Conservation (phyloP, 1,140 invertebrate genomes). For the Sinella curviseta region DNA sequence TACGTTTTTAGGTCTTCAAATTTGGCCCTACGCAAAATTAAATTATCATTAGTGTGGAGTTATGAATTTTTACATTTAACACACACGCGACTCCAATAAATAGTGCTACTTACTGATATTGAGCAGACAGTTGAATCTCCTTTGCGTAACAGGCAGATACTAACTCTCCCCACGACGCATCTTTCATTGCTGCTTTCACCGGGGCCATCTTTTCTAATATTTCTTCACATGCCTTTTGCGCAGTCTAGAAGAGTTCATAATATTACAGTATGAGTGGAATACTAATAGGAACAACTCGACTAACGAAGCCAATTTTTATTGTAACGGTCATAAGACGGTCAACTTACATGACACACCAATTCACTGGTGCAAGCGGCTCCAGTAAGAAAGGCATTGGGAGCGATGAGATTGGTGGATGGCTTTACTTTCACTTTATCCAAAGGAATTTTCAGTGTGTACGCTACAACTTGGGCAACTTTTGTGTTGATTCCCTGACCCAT, state of each 20-base stretch:
- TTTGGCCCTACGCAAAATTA: conserved; percentile 28
- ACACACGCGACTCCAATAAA: too few relatives aligned
- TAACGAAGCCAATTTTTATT: too few relatives aligned
- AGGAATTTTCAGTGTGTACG: conserved; percentile 70
- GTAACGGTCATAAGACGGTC: too few relatives aligned
- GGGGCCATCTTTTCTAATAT: conserved; percentile 66
- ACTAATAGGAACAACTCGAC: neutral
- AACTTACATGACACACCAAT: conserved; percentile 64
- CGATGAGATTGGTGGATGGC: conserved; percentile 63
- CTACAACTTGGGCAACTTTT: conserved; percentile 70
- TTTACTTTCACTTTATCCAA: conserved; percentile 69
- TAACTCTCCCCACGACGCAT: conserved; percentile 67
- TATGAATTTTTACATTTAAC: too few relatives aligned
- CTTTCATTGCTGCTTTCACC: conserved; percentile 61
- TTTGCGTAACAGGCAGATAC: conserved; percentile 61
- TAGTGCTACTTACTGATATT: conserved; percentile 60
- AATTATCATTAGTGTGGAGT: too few relatives aligned
- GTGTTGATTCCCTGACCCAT: conserved; percentile 50
- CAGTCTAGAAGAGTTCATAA: conserved; percentile 60
- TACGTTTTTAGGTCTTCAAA: conserved; percentile 56
- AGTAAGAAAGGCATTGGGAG: conserved; percentile 66
- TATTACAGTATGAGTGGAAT: neutral
- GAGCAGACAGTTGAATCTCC: conserved; percentile 66
- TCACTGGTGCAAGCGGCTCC: conserved; percentile 75
- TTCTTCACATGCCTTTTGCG: conserved; percentile 67